These are phyloP conservation scores for Acleris sparsana DNA, from an alignment of 2,888 invertebrate genomes.

Conservation along the genomic window DNA sequence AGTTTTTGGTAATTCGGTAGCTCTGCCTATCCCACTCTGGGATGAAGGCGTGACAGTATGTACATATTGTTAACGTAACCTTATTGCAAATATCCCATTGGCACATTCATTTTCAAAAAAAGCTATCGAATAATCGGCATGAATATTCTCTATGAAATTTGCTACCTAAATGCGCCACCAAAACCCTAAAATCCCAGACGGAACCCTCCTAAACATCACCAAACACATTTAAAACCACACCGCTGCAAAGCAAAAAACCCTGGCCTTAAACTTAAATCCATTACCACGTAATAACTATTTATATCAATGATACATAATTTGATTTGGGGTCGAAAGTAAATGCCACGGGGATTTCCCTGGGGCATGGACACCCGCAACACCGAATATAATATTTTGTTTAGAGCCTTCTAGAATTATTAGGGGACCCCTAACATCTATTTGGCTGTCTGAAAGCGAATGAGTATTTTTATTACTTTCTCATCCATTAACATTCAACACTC, in stretches of 20 bases:
- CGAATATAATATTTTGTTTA: constrained; percentile 32
- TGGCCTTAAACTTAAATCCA: constrained; percentile 20
- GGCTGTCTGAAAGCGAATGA: constrained; percentile 2
- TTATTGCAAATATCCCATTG: too few relatives aligned
- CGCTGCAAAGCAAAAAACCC: background rate
- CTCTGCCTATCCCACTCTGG: too few relatives aligned
- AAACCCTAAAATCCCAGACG: too few relatives aligned
- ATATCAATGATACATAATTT: constrained; percentile 28
- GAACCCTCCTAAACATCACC: too few relatives aligned
- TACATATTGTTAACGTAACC: too few relatives aligned
- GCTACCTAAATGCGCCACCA: too few relatives aligned
- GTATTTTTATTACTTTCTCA: constrained; percentile 19
- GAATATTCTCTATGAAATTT: too few relatives aligned
- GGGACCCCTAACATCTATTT: constrained; percentile 17
- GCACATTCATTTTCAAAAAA: too few relatives aligned
- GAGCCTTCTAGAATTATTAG: constrained; percentile 34
- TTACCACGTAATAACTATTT: constrained; percentile 21
- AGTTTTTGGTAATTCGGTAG: too few relatives aligned
- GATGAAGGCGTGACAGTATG: too few relatives aligned
- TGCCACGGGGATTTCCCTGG: constrained; percentile 33
- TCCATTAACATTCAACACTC: background rate
- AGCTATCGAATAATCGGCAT: too few relatives aligned
- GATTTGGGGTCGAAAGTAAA: constrained; percentile 33
- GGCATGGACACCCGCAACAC: constrained; percentile 6
- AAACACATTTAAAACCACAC: too few relatives aligned